phyloP scores from a whole-genome alignment of 2,888 invertebrate species.

The Thymelicus sylvestris region DNA sequence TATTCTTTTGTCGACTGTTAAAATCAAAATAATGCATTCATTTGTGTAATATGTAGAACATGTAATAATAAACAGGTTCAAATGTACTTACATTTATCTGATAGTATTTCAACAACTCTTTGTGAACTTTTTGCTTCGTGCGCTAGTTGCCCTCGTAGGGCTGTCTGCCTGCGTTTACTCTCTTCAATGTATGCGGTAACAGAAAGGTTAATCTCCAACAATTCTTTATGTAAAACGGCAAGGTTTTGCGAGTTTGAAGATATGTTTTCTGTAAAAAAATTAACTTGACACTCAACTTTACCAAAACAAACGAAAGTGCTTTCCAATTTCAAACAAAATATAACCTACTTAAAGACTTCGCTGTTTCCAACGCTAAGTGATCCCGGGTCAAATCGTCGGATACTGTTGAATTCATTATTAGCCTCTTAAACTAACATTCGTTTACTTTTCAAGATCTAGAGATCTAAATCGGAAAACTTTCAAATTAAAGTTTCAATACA shows the following conservation, averaged over 20 bases:
- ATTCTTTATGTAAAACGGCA: constrained; percentile 64
- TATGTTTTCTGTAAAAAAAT: constrained; percentile 70
- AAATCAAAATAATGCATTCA: too few species aligned
- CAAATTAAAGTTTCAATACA: constrained; percentile 21
- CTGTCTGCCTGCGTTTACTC: constrained; percentile 65
- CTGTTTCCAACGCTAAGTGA: constrained; percentile 67
- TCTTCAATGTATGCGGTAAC: constrained; percentile 75
- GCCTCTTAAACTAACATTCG: constrained; percentile 54
- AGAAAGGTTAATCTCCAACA: constrained; percentile 78
- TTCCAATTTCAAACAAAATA: constrained; percentile 72
- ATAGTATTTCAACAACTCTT: constrained; percentile 69
- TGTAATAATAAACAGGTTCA: neutral
- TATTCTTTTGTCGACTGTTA: too few species aligned
- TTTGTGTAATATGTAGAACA: too few species aligned
- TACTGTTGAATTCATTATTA: constrained; percentile 79
- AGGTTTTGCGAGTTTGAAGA: constrained; percentile 66
- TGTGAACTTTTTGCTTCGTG: constrained; percentile 66
- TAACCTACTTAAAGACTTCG: constrained; percentile 78
- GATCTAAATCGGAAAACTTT: constrained; percentile 42
- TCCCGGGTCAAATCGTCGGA: constrained; percentile 72
- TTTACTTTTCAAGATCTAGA: constrained; percentile 31
- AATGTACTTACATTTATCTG: constrained; percentile 65
- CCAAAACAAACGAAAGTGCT: constrained; percentile 55
- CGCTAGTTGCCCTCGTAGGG: constrained; percentile 63
- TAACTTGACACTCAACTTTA: constrained; percentile 38